Evolutionary conservation across 2,113 vertebrate genomes (phyloP).

Genomic region (Podarcis muralis): DNA sequence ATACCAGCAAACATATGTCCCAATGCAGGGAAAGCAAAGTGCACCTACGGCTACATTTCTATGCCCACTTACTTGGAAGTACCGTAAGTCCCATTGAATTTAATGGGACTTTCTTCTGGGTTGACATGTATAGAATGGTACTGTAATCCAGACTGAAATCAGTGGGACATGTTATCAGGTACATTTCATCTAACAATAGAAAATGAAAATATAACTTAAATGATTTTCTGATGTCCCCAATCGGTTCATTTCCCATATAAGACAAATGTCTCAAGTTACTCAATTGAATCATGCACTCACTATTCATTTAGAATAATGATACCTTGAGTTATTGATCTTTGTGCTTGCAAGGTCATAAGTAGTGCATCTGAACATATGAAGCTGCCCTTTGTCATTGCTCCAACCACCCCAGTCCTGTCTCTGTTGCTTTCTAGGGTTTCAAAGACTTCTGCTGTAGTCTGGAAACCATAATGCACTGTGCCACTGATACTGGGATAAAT

Average conservation of each 20-base stretch:
- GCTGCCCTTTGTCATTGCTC: not conserved
- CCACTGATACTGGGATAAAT: not conserved
- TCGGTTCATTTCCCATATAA: not conserved
- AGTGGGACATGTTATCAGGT: not conserved
- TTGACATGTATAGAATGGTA: too few species aligned
- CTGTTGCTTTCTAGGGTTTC: not conserved
- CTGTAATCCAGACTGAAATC: not conserved
- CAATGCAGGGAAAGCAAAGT: too few species aligned
- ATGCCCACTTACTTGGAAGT: too few species aligned
- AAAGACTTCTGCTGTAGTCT: not conserved
- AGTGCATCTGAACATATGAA: slow-evolving; percentile 58
- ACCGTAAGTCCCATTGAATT: too few species aligned
- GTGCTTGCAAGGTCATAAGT: slow-evolving; percentile 61
- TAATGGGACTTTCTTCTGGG: too few species aligned
- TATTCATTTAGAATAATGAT: slow-evolving; percentile 71
- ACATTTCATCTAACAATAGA: not conserved
- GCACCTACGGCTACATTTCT: too few species aligned
- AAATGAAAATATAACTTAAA: not conserved
- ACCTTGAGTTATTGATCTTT: slow-evolving; percentile 78
- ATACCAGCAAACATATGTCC: too few species aligned
- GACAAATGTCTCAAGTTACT: not conserved
- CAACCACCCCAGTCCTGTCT: not conserved
- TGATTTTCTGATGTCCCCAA: not conserved
- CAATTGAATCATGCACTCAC: not conserved
- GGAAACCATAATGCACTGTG: not conserved